phyloP scores from a whole-genome alignment of 2,113 vertebrate genomes.

The Taxidea taxus region DNA sequence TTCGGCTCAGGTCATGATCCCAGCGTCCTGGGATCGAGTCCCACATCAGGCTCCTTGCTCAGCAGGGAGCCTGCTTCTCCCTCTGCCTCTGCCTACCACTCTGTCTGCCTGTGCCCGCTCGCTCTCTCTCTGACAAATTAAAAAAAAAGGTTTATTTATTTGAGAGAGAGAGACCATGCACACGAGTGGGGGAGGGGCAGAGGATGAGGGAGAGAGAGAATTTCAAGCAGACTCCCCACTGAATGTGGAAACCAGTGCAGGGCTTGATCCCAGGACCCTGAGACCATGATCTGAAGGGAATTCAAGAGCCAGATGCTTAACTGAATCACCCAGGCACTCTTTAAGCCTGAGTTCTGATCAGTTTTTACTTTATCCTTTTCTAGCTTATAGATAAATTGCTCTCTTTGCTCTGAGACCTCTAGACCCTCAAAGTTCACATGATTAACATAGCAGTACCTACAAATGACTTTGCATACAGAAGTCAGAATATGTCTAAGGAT shows the following conservation, averaged over 20 bases:
- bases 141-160: too few species aligned
- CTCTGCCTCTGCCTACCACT: too few species aligned
- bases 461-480: background rate
- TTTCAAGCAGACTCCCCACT: background rate
- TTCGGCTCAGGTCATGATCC: too few species aligned
- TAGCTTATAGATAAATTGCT: background rate
- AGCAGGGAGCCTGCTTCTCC: too few species aligned
- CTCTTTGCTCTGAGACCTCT: background rate
- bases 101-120: too few species aligned
- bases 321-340: background rate
- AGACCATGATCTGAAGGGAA: background rate
- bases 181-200: background rate
- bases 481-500: background rate
- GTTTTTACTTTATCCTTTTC: background rate
- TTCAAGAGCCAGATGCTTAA: background rate
- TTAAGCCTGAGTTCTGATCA: background rate
- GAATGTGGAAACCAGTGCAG: background rate
- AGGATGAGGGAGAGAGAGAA: background rate
- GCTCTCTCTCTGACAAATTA: too few species aligned
- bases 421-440: background rate
- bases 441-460: background rate
- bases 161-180: background rate
- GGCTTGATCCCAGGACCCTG: background rate
- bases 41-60: too few species aligned
- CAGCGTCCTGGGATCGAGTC: too few species aligned